phyloP scores from a whole-genome alignment of 2,888 invertebrate genomes.

The Anthrax anthrax region DNA sequence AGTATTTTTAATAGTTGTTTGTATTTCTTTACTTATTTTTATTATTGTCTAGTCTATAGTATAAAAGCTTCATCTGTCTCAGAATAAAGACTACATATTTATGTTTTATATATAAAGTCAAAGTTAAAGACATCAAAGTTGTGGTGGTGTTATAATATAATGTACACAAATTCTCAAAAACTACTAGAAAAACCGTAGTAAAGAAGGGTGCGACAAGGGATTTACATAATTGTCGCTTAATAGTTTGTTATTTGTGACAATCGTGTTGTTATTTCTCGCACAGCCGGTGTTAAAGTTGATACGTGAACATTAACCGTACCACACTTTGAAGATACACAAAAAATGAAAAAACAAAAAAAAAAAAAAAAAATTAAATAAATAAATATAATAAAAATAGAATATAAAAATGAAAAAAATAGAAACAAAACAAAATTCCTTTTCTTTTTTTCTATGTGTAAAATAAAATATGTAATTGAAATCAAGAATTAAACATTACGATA shows the following conservation, averaged over 20 bases:
- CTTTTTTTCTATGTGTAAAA: too few species aligned
- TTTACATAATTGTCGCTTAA: slow-evolving; percentile 14
- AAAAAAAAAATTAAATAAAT: background rate
- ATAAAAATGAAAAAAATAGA: too few species aligned
- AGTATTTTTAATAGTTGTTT: background rate
- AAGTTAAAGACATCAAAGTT: too few species aligned
- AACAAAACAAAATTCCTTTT: too few species aligned
- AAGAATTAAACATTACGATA: slow-evolving; percentile 1
- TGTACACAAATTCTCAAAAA: too few species aligned
- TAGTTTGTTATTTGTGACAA: slow-evolving; percentile 13
- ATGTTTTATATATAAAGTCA: too few species aligned
- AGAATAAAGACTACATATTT: too few species aligned
- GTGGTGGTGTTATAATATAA: too few species aligned
- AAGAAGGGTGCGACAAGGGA: slow-evolving; percentile 6
- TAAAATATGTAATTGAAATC: background rate
- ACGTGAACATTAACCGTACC: slow-evolving; percentile 9
- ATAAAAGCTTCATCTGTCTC: background rate
- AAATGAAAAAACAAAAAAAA: background rate
- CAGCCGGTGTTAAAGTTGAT: slow-evolving; percentile 13
- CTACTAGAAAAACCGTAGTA: background rate
- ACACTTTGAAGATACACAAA: background rate
- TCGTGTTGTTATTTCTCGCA: slow-evolving; percentile 13
- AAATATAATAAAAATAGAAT: too few species aligned
- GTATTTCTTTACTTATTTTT: slow-evolving; percentile 4
- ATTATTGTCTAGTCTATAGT: background rate